These are phyloP conservation scores for Antechinus flavipes DNA, from an alignment of 2,113 vertebrate genomes.

Conservation along the genomic window DNA sequence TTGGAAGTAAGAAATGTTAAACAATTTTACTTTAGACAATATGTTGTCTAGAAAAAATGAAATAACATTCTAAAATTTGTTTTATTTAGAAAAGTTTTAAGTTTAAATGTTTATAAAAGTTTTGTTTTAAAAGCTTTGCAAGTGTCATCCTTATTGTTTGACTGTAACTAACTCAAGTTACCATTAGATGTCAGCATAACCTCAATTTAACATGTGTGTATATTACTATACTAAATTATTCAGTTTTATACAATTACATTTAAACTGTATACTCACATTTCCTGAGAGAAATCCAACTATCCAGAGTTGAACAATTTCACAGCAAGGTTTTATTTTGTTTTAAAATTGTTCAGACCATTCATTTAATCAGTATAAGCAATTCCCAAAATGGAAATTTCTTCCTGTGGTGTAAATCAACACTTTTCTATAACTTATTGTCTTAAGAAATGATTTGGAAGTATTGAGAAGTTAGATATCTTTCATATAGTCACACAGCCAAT, in stretches of 20 bases:
- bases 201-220: background rate
- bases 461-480: background rate
- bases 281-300: background rate
- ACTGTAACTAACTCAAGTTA: background rate
- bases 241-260: background rate
- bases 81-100: background rate
- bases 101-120: background rate
- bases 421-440: background rate
- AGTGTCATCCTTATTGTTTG: background rate
- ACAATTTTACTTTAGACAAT: background rate
- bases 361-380: background rate
- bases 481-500: background rate
- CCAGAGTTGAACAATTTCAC: background rate
- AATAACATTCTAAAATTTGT: background rate
- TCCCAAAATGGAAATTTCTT: background rate
- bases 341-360: background rate
- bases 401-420: background rate
- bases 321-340: background rate
- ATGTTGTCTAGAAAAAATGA: background rate
- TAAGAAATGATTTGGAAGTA: background rate
- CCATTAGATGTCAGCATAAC: constrained; percentile 18
- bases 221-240: background rate
- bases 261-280: background rate
- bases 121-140: background rate
- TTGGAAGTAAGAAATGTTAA: background rate